phyloP scores from a whole-genome alignment of 2,888 invertebrate species.

The Lacanobia oleracea region DNA sequence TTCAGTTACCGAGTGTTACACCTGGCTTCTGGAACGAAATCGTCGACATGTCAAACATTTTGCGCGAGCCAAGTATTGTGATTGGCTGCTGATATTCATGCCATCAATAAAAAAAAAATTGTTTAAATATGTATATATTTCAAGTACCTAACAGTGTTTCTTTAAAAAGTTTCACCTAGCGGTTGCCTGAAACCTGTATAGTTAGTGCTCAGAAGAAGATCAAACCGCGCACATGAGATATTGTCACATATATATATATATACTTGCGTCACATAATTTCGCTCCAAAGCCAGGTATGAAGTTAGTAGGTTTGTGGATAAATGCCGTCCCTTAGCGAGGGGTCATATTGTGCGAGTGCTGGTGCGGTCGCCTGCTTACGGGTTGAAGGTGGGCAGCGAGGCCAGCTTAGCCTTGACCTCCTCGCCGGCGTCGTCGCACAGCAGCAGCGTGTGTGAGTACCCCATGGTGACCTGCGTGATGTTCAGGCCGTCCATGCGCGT shows the following conservation, averaged over 20 bases:
- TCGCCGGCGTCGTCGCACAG: constrained; percentile 89
- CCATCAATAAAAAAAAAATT: not conserved
- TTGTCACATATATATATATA: not conserved
- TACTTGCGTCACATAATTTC: not conserved
- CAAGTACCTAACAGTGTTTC: not conserved
- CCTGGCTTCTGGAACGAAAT: not conserved
- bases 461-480: constrained; percentile 95
- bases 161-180: not conserved
- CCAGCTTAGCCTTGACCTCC: constrained; percentile 88
- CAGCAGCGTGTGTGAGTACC: constrained; percentile 95
- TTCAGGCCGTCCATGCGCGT: constrained; percentile 93
- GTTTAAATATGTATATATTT: not conserved
- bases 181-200: no score
- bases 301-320: constrained; percentile 2
- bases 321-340: constrained; percentile 52
- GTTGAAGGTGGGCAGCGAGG: constrained; percentile 87
- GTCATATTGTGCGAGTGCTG: constrained; percentile 2
- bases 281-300: not conserved
- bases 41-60: not conserved
- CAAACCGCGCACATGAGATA: not conserved
- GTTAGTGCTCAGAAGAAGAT: not conserved
- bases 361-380: constrained; percentile 69
- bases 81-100: not conserved
- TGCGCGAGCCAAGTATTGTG: not conserved
- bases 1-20: not conserved